phyloP scores from a whole-genome alignment of 2,113 vertebrate genomes.

The Poeciliopsis prolifica region DNA sequence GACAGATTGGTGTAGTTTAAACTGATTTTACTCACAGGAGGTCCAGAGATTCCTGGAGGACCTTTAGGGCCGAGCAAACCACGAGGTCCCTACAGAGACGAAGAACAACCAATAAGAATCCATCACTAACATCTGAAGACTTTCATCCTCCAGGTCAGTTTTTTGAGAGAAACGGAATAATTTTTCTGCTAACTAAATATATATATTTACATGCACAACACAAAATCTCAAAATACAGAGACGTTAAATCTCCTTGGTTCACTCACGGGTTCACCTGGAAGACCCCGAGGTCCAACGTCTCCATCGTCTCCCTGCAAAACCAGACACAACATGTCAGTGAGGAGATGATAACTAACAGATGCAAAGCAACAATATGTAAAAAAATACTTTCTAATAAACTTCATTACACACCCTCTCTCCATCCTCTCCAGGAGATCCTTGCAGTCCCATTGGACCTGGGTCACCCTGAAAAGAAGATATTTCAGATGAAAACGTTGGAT shows the following conservation, averaged over 20 bases:
- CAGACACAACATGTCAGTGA: constrained; percentile 18
- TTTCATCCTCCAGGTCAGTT: background rate
- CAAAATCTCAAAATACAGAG: background rate
- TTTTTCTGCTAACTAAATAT: background rate
- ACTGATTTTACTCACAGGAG: constrained; percentile 85
- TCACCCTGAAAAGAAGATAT: constrained; percentile 82
- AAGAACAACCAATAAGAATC: constrained; percentile 4
- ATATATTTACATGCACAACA: background rate
- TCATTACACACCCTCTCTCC: constrained; percentile 87
- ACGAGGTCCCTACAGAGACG: constrained; percentile 86
- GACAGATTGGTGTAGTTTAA: background rate
- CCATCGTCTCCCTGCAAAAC: constrained; percentile 92
- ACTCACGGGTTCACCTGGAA: constrained; percentile 97
- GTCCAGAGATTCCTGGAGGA: constrained; percentile 89
- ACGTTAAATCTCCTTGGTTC: constrained; percentile 14
- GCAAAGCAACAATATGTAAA: background rate
- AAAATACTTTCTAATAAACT: background rate
- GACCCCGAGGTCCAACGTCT: constrained; percentile 92
- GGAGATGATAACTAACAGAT: background rate
- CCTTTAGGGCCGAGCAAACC: constrained; percentile 94
- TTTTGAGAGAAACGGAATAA: too few species aligned
- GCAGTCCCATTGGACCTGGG: constrained; percentile 84
- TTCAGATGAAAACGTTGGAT: background rate
- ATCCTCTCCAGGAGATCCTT: constrained; percentile 90
- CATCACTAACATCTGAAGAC: background rate